Percentiles rank a stretch among this genome's conserved stretches.
phyloP scores from a whole-genome alignment of 2,797 vertebrate genomes.

The Rhinogobio ventralis region DNA sequence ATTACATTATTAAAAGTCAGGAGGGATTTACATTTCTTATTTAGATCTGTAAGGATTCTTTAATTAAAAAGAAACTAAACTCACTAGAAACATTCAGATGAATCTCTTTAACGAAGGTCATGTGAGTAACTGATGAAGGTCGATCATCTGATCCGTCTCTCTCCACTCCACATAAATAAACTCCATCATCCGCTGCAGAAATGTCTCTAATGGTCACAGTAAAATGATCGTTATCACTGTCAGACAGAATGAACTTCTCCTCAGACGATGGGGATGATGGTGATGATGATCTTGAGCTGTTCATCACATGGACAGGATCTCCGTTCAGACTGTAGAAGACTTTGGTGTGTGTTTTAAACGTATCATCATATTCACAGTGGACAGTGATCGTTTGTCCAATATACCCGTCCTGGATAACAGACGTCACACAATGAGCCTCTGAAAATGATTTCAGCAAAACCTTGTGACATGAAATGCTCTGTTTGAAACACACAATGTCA shows the following conservation, averaged over 20 bases:
- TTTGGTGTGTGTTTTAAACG: background rate
- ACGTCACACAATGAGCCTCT: background rate
- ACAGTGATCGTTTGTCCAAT: background rate
- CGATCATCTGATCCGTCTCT: background rate
- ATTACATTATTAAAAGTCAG: background rate
- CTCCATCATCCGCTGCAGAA: background rate
- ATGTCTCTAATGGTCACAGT: background rate
- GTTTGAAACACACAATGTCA: background rate
- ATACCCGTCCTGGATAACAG: background rate
- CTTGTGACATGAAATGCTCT: background rate
- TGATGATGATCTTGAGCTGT: background rate
- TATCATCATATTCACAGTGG: background rate
- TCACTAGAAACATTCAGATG: constrained; percentile 5
- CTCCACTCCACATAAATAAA: constrained; percentile 35
- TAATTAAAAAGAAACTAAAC: background rate
- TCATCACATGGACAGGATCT: background rate
- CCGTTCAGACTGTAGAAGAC: background rate
- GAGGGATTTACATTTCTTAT: background rate
- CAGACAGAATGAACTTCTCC: background rate
- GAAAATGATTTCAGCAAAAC: background rate
- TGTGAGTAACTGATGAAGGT: background rate
- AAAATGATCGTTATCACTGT: background rate
- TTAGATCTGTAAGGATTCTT: background rate
- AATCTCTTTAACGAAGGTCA: background rate
- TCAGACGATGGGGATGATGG: background rate